Conservation (phyloP, 1,140 invertebrate species). For the Eupeodes corollae region DNA sequence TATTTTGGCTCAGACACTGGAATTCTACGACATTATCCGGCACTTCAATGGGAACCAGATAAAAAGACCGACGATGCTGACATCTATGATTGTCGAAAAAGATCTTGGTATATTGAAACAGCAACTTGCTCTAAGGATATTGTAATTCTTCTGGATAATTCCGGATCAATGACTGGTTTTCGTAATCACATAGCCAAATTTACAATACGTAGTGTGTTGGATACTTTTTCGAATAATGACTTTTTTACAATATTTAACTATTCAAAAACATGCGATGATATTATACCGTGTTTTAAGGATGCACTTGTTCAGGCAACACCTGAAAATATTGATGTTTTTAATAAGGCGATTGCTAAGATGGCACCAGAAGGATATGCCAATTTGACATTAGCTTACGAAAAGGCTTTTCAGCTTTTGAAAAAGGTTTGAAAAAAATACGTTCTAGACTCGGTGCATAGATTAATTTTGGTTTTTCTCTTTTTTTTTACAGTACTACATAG, state of each 20-base stretch:
- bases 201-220: constrained; percentile 76
- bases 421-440: constrained; percentile 42
- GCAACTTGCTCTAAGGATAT: constrained; percentile 96
- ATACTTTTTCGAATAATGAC: constrained; percentile 96
- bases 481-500: constrained; percentile 40
- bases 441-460: neutral
- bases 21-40: constrained; percentile 83
- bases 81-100: constrained; percentile 72
- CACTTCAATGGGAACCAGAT: constrained; percentile 42
- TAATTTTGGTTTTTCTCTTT: constrained; percentile 11
- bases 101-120: constrained; percentile 93
- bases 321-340: constrained; percentile 74
- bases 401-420: constrained; percentile 75
- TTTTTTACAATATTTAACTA: constrained; percentile 87
- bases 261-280: constrained; percentile 49
- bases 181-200: constrained; percentile 50
- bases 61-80: constrained; percentile 43
- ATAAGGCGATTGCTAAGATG: constrained; percentile 53
- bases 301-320: constrained; percentile 83
- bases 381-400: constrained; percentile 69
- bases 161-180: constrained; percentile 95
- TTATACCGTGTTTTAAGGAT: constrained; percentile 71
- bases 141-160: constrained; percentile 86
- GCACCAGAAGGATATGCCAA: constrained; percentile 73
- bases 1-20: constrained; percentile 90